Evolutionary conservation across 2,888 invertebrate species (phyloP), one percentile per base, ranked within the genome.

Genomic region (Athrips mouffetella): DNA sequence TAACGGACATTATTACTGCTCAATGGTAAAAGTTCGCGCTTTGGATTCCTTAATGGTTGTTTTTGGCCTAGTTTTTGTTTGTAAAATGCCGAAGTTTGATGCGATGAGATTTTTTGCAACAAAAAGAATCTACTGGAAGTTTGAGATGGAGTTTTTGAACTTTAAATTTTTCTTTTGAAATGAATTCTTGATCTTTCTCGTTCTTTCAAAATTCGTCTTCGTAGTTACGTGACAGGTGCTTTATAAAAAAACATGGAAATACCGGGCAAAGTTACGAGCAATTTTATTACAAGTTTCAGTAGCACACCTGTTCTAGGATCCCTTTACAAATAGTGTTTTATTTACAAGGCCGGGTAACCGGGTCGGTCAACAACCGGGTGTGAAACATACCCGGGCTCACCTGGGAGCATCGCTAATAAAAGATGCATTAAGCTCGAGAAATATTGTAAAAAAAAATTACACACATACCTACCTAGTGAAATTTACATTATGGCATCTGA

Each of bases 21-120:
- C 58, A 57, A 73, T 67, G 69, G 58, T 49, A 54, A 53, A 74
- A 73, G 58, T 74, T 70, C 52, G 60, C 62, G 63, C 60, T 62
- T 63, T 62, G 51, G 64, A 66, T 63, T 65, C 47, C 53, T 47
- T 72, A 67, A 73, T 65, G 61, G 56, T 58, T 65, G 62, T 61
- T 67, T 67, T 63, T 57, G 59, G 44, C 56, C 61, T 60, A 62
- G 59, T 66, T 68, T 59, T 60, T 52, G 27, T 46, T 49, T 13
- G 27, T 18, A n/a, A 48, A 46, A 31, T 47, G 49, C 49, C 39
- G 45, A 23, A 33, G 41, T 40, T 46, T n/a, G n/a, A n/a, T n/a
- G n/a, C n/a, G n/a, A n/a, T n/a, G n/a, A n/a, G n/a, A n/a, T n/a
- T n/a, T n/a, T n/a, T n/a, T n/a, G n/a, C n/a, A n/a, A n/a, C n/a